phyloP scores from a whole-genome alignment of 2,888 invertebrate genomes.

The Sycophila texana region DNA sequence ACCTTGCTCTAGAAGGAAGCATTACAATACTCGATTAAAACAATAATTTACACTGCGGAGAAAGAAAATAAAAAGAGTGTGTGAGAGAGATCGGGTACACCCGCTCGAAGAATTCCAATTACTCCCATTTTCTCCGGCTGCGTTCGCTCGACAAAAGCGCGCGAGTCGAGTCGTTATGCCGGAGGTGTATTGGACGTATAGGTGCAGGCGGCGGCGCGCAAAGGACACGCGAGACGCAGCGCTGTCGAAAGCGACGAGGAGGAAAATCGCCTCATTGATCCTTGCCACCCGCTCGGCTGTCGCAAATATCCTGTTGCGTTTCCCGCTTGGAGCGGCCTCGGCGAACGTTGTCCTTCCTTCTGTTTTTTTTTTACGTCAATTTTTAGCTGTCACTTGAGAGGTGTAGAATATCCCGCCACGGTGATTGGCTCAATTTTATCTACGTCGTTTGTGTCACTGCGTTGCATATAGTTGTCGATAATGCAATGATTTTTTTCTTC shows the following conservation, averaged over 20 bases:
- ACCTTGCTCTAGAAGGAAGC: too few species aligned
- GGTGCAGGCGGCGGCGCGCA: constrained; percentile 1
- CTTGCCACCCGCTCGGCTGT: constrained; percentile 7
- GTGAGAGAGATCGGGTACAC: not conserved
- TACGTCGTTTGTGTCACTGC: not conserved
- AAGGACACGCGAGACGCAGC: constrained; percentile 8
- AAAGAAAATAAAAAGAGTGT: too few species aligned
- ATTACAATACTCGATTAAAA: too few species aligned
- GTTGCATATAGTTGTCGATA: too few species aligned
- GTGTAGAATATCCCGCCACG: not conserved
- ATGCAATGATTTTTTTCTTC: not conserved
- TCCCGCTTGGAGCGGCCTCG: not conserved
- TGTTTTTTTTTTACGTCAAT: not conserved
- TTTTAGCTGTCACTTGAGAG: not conserved
- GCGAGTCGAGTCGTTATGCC: not conserved
- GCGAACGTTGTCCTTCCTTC: not conserved
- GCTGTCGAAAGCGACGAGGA: constrained; percentile 19
- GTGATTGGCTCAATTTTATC: too few species aligned
- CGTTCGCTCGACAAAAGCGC: constrained; percentile 16
- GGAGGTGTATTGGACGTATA: constrained; percentile 6
- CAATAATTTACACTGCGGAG: too few species aligned
- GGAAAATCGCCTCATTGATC: constrained; percentile 6
- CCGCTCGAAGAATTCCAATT: constrained; percentile 24
- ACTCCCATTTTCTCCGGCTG: not conserved
- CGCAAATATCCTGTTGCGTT: constrained; percentile 36